Evolutionary conservation across 2,888 invertebrate species (phyloP).

Genomic region (Andrena trimmerana): DNA sequence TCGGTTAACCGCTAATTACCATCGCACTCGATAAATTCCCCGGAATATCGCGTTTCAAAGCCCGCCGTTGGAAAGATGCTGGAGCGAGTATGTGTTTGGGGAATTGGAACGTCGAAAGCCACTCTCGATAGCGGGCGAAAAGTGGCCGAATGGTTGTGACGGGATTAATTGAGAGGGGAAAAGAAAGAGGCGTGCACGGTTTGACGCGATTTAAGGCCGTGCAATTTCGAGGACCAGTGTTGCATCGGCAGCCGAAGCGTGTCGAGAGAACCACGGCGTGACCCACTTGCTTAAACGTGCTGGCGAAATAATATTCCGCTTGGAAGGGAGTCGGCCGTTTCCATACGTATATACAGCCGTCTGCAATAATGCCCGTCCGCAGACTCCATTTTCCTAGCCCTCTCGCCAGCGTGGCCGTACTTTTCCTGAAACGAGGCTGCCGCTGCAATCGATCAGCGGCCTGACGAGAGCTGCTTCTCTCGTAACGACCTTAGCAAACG

Average conservation of each 20-base stretch:
- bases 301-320: conserved; percentile 72
- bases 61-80: background rate
- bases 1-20: background rate
- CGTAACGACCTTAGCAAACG: conserved; percentile 34
- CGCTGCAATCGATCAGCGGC: conserved; percentile 51
- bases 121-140: background rate
- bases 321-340: conserved; percentile 60
- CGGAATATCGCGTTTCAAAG: conserved; percentile 1
- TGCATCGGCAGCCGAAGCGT: conserved; percentile 57
- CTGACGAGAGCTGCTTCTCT: conserved; percentile 13
- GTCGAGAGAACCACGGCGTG: conserved; percentile 63
- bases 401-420: background rate
- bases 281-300: conserved; percentile 73
- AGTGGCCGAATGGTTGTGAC: background rate
- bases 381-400: conserved; percentile 52
- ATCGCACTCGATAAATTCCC: background rate
- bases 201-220: conserved; percentile 35
- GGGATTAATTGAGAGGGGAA: conserved; percentile 5
- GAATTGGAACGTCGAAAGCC: background rate
- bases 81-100: background rate
- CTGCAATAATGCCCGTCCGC: conserved; percentile 54
- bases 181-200: conserved; percentile 6
- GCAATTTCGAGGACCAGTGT: conserved; percentile 56
- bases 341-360: conserved; percentile 50
- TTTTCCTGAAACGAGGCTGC: conserved; percentile 52